A percentile compares a stretch with the other conserved stretches of the same genome.
phyloP scores from a whole-genome alignment of 1,140 invertebrate genomes.

The Ridgeia piscesae region DNA sequence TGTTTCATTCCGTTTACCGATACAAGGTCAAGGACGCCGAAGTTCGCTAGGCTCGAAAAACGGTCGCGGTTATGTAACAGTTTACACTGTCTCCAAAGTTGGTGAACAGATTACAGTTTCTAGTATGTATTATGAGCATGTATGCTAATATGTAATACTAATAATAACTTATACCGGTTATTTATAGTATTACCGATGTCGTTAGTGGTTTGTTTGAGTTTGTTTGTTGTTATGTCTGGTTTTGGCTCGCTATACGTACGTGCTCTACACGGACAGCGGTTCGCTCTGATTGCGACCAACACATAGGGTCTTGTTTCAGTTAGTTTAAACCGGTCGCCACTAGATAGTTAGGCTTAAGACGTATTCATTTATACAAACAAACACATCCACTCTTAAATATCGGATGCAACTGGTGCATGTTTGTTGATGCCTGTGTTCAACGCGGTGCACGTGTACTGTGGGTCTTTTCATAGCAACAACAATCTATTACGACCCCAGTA shows the following conservation, averaged over 20 bases:
- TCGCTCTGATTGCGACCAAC: not conserved
- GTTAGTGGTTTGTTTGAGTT: not conserved
- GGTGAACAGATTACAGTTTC: not conserved
- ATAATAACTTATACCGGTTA: no score
- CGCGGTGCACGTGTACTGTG: not conserved
- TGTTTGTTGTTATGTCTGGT: not conserved
- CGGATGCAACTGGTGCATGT: not conserved
- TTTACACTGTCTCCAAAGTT: not conserved
- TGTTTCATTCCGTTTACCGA: not conserved
- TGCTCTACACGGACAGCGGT: not conserved
- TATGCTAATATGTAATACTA: not conserved
- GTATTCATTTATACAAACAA: not conserved
- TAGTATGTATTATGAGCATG: not conserved
- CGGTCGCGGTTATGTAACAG: not conserved
- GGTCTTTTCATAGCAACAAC: not conserved
- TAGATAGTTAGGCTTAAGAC: not conserved
- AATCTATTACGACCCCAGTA: not conserved
- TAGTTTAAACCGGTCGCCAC: not conserved
- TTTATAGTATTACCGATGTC: not conserved
- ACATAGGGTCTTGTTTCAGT: not conserved
- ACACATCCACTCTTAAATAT: not conserved
- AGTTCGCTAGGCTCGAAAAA: not conserved
- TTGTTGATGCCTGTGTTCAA: not conserved
- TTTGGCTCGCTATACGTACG: not conserved
- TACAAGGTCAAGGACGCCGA: not conserved